Percentiles rank a stretch among this genome's conserved stretches.
These are phyloP conservation scores for Patiria pectinifera DNA, from an alignment of 53 echinoderm and acorn worm species.

Conservation along the genomic window DNA sequence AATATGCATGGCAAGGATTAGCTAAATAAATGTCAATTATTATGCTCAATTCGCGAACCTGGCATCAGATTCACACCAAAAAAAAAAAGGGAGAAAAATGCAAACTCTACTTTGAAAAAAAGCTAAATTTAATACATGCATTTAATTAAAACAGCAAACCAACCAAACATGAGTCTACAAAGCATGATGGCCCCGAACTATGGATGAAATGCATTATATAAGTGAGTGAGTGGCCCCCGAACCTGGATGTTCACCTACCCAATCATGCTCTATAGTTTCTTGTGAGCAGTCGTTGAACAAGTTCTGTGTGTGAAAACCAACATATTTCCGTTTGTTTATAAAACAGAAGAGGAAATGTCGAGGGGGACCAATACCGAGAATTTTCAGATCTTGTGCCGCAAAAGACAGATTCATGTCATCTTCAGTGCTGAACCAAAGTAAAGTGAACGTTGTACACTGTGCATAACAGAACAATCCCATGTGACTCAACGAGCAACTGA, in stretches of 20 bases:
- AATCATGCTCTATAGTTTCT: slow-evolving; percentile 59
- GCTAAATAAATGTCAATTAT: background rate
- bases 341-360: background rate
- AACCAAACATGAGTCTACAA: background rate
- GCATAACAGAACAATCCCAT: too few relatives aligned
- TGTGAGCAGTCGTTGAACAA: slow-evolving; percentile 42
- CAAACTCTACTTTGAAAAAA: background rate
- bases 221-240: slow-evolving; percentile 45
- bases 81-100: background rate
- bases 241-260: slow-evolving; percentile 62
- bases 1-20: background rate
- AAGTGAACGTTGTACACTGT: too few relatives aligned
- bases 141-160: background rate
- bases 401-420: background rate
- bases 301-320: slow-evolving; percentile 56
- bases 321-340: slow-evolving; percentile 25
- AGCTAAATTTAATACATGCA: slow-evolving; percentile 30
- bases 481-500: background rate
- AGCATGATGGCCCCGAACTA: slow-evolving; percentile 48
- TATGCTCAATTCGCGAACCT: background rate
- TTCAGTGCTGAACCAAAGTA: background rate
- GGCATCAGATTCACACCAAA: background rate
- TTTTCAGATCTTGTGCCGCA: background rate
- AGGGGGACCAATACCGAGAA: background rate
- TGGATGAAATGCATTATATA: slow-evolving; percentile 30